phyloP scores from a whole-genome alignment of 2,113 vertebrate genomes.

The Paralichthys olivaceus region DNA sequence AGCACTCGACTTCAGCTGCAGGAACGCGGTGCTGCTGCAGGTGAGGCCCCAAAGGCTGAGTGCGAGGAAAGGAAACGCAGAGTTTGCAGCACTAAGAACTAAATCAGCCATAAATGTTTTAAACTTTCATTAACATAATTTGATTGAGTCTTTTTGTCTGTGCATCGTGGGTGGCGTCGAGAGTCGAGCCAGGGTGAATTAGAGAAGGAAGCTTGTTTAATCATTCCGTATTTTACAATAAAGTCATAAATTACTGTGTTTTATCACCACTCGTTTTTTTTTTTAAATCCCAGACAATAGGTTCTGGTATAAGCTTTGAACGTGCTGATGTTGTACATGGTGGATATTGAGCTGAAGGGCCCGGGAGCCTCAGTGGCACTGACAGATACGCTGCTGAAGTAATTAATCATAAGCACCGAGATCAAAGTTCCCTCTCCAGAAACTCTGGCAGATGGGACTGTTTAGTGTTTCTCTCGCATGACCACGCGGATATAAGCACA shows the following conservation, averaged over 20 bases:
- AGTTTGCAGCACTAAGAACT: constrained; percentile 61
- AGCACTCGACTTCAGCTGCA: constrained; percentile 58
- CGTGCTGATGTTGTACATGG: constrained; percentile 66
- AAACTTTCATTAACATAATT: constrained; percentile 74
- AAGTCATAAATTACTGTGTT: constrained; percentile 42
- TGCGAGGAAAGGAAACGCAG: constrained; percentile 56
- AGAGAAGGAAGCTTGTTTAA: constrained; percentile 37
- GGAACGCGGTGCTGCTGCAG: constrained; percentile 58
- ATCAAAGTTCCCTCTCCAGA: constrained; percentile 71
- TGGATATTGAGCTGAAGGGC: constrained; percentile 68
- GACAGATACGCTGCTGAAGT: constrained; percentile 63
- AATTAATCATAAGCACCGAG: constrained; percentile 75
- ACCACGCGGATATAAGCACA: constrained; percentile 1
- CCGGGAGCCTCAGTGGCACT: constrained; percentile 63
- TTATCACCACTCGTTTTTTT: constrained; percentile 14
- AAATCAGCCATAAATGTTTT: constrained; percentile 74
- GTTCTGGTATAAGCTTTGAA: constrained; percentile 62
- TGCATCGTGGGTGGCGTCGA: constrained; percentile 16
- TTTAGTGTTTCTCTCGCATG: constrained; percentile 48
- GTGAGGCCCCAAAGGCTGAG: constrained; percentile 59
- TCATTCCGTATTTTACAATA: constrained; percentile 52
- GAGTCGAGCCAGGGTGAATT: constrained; percentile 43
- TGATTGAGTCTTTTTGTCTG: constrained; percentile 64
- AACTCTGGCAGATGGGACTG: constrained; percentile 56
- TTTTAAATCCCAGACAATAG: constrained; percentile 51